phyloP scores from a whole-genome alignment of 2,888 invertebrate species.

The Athrips mouffetella region DNA sequence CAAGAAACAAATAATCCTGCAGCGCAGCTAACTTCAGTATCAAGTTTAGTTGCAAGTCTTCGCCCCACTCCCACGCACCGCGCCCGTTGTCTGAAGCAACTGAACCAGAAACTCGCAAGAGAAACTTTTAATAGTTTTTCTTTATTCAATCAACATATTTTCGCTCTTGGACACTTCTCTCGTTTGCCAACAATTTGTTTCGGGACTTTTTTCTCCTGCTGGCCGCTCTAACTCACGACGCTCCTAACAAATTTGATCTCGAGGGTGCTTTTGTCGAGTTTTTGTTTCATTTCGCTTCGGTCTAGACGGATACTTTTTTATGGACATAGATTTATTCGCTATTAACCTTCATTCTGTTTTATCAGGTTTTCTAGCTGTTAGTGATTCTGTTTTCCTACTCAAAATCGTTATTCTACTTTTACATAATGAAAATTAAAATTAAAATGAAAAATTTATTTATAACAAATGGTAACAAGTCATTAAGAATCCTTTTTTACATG shows the following conservation, averaged over 20 bases:
- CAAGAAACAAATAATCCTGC: background rate
- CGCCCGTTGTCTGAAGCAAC: slow-evolving; percentile 52
- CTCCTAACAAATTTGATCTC: slow-evolving; percentile 64
- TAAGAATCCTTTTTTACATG: too few relatives aligned
- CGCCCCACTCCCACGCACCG: slow-evolving; percentile 44
- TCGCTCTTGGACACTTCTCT: slow-evolving; percentile 71
- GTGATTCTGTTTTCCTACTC: too few relatives aligned
- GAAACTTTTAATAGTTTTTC: slow-evolving; percentile 76
- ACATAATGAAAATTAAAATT: too few relatives aligned
- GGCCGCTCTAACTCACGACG: slow-evolving; percentile 50
- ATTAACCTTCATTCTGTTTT: background rate
- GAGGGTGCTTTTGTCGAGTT: slow-evolving; percentile 51
- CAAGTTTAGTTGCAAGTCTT: slow-evolving; percentile 27
- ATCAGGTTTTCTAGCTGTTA: background rate
- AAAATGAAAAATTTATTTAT: too few relatives aligned
- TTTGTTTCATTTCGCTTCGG: slow-evolving; percentile 45
- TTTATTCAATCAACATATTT: slow-evolving; percentile 78
- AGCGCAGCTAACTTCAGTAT: slow-evolving; percentile 25
- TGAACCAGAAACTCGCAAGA: slow-evolving; percentile 59
- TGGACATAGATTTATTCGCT: slow-evolving; percentile 2
- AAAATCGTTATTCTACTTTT: too few relatives aligned
- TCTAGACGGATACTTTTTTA: slow-evolving; percentile 54
- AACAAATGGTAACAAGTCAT: too few relatives aligned
- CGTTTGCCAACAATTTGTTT: slow-evolving; percentile 75
- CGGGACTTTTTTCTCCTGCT: slow-evolving; percentile 59